A percentile compares a stretch with the other conserved stretches of the same genome.
phyloP scores from a whole-genome alignment of 2,888 invertebrate genomes.

The Spialia ferax region DNA sequence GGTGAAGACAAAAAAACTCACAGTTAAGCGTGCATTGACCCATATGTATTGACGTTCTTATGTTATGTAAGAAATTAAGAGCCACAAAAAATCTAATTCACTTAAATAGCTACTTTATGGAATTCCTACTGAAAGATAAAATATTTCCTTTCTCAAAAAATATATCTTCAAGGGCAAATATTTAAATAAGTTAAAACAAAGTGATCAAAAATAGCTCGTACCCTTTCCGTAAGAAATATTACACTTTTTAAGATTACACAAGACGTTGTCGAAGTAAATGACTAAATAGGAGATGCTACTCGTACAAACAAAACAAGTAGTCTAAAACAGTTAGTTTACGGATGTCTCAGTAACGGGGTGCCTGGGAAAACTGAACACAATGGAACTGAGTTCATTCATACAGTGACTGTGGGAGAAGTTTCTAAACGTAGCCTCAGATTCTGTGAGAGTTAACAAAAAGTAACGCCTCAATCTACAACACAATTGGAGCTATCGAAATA shows the following conservation, averaged over 20 bases:
- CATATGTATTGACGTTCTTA: no score
- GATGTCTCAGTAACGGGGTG: constrained; percentile 41
- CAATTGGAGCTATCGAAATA: constrained; percentile 34
- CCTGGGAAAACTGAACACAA: constrained; percentile 44
- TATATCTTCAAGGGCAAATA: background rate
- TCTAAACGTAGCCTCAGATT: constrained; percentile 38
- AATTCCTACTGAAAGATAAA: no score
- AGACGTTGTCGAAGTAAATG: constrained; percentile 2
- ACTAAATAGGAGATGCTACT: constrained; percentile 11
- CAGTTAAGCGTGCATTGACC: no score
- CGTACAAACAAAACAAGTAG: constrained; percentile 32
- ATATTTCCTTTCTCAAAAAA: background rate
- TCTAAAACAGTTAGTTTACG: constrained; percentile 42
- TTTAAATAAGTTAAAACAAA: background rate
- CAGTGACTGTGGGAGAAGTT: constrained; percentile 40
- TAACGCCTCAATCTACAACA: constrained; percentile 30
- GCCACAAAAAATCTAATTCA: no score
- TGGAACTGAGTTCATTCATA: constrained; percentile 43
- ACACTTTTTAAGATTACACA: background rate
- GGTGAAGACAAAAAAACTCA: no score
- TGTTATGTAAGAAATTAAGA: no score
- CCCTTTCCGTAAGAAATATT: background rate
- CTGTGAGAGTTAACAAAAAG: constrained; percentile 38
- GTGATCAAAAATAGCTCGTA: background rate
- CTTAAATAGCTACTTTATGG: no score